Evolutionary conservation across 2,888 invertebrate species (phyloP), one percentile per base, ranked within the genome.

Genomic region (Pseudococcus longispinus): DNA sequence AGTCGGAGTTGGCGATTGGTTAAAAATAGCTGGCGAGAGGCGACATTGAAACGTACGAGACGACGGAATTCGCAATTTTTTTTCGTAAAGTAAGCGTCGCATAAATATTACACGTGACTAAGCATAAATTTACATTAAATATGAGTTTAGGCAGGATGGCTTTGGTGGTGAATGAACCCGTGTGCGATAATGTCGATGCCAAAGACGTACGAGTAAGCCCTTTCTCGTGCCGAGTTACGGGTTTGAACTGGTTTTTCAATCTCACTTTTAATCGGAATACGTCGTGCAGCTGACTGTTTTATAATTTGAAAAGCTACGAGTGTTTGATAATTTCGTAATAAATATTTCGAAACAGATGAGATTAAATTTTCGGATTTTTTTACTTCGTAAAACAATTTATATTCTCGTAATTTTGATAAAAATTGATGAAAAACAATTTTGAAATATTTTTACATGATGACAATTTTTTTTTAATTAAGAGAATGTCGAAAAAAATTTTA

Each of bases 41-140:
- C 46, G 46, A 15, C 15, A 46, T 15, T 46, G 15, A 51, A 51
- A 51, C 6, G 51, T 51, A 6, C 4, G 51, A 51, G 18, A 51
- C 51, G 51, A n/a, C n/a, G 51, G 51, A 51, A 51, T 51, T n/a
- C 51, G n/a, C 51, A 51, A n/a, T 60, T 60, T 60, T 60, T 51
- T 32, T 37, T 18, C 23, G 29, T 23, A 42, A 85, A 85, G 44
- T 86, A 20, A 80, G 32, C 46, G 60, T 60, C 60, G 23, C 60
- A 60, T 60, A 23, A 60, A 60, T 51, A 82, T 37, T 29, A 83
- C 60, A 77, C 74, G 44, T 83, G 83, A 37, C 83, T 20, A 18
- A 83, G 23, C 37, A 46, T 83, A 83, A 83, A 83, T 83, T 80
- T 42, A 44, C 86, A 51, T 83, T 82, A 80, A 82, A 60, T 60